phyloP scores from a whole-genome alignment of 1,140 invertebrate genomes.

The Brachionus rotundiformis region DNA sequence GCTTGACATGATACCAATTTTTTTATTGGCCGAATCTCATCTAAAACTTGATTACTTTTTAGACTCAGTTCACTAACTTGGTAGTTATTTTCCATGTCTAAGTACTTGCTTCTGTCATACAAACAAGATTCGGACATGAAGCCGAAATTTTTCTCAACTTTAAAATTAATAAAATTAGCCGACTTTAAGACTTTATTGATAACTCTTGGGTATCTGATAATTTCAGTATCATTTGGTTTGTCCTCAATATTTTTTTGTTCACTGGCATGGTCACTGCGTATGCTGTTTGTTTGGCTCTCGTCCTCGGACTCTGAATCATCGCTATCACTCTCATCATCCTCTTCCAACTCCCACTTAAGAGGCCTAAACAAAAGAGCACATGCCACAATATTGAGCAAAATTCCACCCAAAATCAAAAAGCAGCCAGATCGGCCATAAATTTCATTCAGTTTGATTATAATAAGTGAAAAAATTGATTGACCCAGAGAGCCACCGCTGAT shows the following conservation, averaged over 20 bases:
- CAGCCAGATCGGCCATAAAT: conserved; percentile 32
- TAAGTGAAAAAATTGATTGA: conserved; percentile 48
- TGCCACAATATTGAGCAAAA: conserved; percentile 34
- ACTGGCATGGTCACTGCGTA: background rate
- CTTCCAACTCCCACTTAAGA: conserved; percentile 32
- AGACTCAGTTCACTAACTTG: background rate
- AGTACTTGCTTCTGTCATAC: background rate
- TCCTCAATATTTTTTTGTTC: background rate
- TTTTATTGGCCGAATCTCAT: background rate
- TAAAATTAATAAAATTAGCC: conserved; percentile 13
- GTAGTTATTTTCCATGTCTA: background rate
- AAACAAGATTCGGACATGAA: conserved; percentile 25
- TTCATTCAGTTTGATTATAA: conserved; percentile 44
- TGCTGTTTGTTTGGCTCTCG: background rate
- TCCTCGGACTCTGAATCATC: conserved; percentile 5
- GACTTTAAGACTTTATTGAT: background rate
- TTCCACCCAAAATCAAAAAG: conserved; percentile 25
- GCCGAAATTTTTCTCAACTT: conserved; percentile 25
- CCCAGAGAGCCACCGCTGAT: conserved; percentile 49
- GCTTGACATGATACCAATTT: background rate
- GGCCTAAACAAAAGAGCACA: conserved; percentile 27
- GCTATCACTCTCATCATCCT: conserved; percentile 6
- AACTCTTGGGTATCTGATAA: background rate
- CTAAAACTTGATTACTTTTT: conserved; percentile 12
- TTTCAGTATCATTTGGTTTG: background rate